Percentiles rank a stretch among this genome's conserved stretches.
Evolutionary conservation across 2,113 vertebrate species (phyloP).

Genomic region (Willisornis vidua): DNA sequence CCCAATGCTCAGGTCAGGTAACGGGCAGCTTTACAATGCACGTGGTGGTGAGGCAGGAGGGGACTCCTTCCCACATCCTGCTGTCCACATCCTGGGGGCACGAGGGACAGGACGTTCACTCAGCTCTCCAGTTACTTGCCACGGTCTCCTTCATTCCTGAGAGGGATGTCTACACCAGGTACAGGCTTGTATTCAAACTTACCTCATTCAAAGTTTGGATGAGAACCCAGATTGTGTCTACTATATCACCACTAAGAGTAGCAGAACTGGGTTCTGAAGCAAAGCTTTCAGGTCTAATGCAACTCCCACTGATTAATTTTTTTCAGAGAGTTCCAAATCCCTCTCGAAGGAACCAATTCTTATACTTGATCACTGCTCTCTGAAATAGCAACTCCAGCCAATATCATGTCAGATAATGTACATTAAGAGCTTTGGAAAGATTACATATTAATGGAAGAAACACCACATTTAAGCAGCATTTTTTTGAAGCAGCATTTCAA

Average conservation of each 20-base stretch:
- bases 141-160: neutral
- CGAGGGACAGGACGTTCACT: accelerated
- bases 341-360: neutral
- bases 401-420: neutral
- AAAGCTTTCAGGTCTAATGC: neutral
- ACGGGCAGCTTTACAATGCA: neutral
- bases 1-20: neutral
- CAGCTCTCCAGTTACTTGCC: neutral
- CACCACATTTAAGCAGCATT: neutral
- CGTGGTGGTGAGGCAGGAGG: neutral
- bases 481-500: neutral
- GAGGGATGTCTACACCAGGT: neutral
- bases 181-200: neutral
- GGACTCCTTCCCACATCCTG: neutral
- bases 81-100: neutral
- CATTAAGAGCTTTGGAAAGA: neutral
- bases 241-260: neutral
- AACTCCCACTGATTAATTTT: neutral
- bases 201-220: neutral
- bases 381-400: neutral
- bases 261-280: neutral
- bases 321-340: neutral
- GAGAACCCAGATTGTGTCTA: neutral
- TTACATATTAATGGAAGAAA: neutral
- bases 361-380: neutral